Percentiles rank a stretch among this genome's conserved stretches.
These are phyloP conservation scores for Cynocephalus volans DNA, from an alignment of 2,113 vertebrate species.

Conservation along the genomic window DNA sequence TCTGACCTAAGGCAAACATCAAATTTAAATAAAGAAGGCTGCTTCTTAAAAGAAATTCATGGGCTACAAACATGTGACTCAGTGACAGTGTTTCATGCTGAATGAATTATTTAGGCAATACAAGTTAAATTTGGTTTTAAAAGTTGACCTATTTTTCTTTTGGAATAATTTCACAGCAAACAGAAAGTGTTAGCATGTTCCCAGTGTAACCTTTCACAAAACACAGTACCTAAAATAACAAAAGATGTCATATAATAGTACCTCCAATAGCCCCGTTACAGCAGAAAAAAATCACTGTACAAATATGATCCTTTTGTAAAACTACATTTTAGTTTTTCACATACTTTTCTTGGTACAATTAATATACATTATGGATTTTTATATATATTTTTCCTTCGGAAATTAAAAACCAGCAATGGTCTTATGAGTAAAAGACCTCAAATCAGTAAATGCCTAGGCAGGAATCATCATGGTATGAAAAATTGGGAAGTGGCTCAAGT, in stretches of 20 bases:
- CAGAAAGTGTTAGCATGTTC: constrained; percentile 20
- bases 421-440: constrained; percentile 66
- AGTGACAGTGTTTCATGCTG: neutral
- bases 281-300: neutral
- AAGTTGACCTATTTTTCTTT: constrained; percentile 65
- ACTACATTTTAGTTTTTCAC: constrained; percentile 31
- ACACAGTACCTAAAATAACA: neutral
- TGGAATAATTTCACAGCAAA: constrained; percentile 36
- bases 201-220: constrained; percentile 16
- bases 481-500: constrained; percentile 75
- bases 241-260: neutral
- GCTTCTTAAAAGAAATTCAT: constrained; percentile 41
- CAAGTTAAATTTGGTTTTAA: constrained; percentile 32
- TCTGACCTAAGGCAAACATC: constrained; percentile 26
- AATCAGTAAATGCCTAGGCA: constrained; percentile 70
- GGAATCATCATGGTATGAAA: constrained; percentile 80
- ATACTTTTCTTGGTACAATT: neutral
- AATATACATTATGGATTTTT: neutral
- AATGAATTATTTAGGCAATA: constrained; percentile 37
- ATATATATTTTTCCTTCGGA: constrained; percentile 34
- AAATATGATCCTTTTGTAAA: neutral
- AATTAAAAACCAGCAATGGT: neutral
- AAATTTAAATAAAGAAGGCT: neutral
- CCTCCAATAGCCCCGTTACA: neutral
- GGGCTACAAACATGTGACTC: neutral